These are phyloP conservation scores for Mycalesis mineus DNA, from an alignment of 2,888 invertebrate genomes.

Conservation along the genomic window DNA sequence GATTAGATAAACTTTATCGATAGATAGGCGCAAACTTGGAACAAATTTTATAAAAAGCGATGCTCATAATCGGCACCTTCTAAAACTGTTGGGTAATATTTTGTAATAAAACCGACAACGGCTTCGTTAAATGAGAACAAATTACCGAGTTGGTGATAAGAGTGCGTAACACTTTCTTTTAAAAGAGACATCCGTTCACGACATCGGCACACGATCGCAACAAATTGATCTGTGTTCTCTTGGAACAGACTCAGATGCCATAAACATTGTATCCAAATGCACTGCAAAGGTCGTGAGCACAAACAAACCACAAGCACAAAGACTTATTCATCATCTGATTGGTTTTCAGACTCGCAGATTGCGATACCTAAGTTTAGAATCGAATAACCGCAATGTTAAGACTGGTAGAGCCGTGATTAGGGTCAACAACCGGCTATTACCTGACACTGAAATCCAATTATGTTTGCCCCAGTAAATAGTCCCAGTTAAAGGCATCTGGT, in stretches of 20 bases:
- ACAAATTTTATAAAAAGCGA: neutral
- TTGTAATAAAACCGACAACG: neutral
- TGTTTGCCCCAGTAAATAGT: constrained; percentile 27
- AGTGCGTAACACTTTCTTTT: constrained; percentile 1
- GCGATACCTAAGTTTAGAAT: constrained; percentile 18
- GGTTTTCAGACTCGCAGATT: constrained; percentile 5
- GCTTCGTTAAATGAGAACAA: neutral
- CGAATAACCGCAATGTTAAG: constrained; percentile 1
- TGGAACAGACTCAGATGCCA: neutral
- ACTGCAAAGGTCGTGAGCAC: neutral
- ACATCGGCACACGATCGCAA: neutral
- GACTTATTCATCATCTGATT: constrained; percentile 1
- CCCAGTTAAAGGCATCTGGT: constrained; percentile 12
- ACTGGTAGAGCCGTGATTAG: constrained; percentile 34
- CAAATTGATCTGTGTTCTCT: constrained; percentile 1
- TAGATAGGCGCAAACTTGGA: neutral
- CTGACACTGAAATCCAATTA: constrained; percentile 32
- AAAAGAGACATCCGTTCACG: constrained; percentile 2
- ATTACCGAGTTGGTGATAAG: neutral
- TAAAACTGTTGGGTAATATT: neutral
- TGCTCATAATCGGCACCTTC: neutral
- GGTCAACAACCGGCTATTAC: constrained; percentile 32
- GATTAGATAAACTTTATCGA: neutral
- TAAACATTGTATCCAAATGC: neutral
- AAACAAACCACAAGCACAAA: neutral